These are phyloP conservation scores for Coenobita brevimanus DNA, from an alignment of 1,140 invertebrate genomes.

Conservation along the genomic window DNA sequence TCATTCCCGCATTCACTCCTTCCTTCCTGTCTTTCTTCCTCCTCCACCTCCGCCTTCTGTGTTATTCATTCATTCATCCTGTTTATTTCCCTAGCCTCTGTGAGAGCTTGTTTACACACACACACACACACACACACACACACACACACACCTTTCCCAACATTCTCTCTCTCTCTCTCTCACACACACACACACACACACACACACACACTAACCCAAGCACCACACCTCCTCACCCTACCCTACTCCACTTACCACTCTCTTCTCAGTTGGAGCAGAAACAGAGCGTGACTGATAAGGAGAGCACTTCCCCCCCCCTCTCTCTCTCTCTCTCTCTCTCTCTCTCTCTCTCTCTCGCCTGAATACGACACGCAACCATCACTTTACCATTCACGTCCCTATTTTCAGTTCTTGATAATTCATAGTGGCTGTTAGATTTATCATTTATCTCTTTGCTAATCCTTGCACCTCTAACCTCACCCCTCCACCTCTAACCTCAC, in stretches of 20 bases:
- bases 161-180: neutral
- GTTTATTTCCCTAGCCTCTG: too few species aligned
- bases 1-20: neutral
- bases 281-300: neutral
- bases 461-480: too few species aligned
- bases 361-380: too few species aligned
- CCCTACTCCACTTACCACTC: too few species aligned
- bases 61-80: neutral
- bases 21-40: neutral
- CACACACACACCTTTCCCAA: neutral
- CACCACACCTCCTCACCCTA: too few species aligned
- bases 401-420: too few species aligned
- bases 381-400: too few species aligned
- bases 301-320: neutral
- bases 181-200: conserved; percentile 22
- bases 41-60: neutral
- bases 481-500: too few species aligned
- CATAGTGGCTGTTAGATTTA: too few species aligned
- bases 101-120: neutral
- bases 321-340: neutral
- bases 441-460: too few species aligned
- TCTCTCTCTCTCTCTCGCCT: conserved; percentile 10
- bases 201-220: too few species aligned
- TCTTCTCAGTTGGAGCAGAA: too few species aligned
- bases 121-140: conserved; percentile 20